Base-by-base conservation (phyloP, 2,113 vertebrate species). In the Heterochromis multidens region DNA sequence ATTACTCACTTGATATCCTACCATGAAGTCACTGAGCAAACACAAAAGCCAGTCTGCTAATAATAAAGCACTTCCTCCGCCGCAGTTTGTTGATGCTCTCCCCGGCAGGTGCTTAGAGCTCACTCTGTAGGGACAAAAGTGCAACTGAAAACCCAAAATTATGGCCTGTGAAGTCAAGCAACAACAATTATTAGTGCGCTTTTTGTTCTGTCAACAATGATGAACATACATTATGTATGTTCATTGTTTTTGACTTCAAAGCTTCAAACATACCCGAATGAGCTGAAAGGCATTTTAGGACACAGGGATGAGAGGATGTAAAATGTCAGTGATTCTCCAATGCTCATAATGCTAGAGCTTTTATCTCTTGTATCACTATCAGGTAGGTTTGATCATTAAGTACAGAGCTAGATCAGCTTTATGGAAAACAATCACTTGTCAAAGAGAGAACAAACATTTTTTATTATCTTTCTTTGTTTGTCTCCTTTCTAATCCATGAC, bases 11-110 rank as follows among this genome's bases (percentile, higher is more conserved):
- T 13, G 10, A 89, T 87, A 84, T 85, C 77, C 77, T 7, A 7
- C 29, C 77, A 54, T 93, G 91, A 93, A 49, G 89, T 95, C 85
- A 92, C 78, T 33, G 60, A 83, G 81, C 79, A 86, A 90, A 93
- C 90, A 91, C 83, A 84, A 67, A 85, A 83, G 82, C 56, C 57
- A 74, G 77, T 46, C 1, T 40, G 59, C 57, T 84, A 80, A 90
- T 67, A 84, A 80, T 80, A 59, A 84, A 85, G 33, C 62, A 31
- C 89, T 91, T 92, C 87, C 87, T 82, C 80, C 25, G 2, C 17
- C 63, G 2, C 60, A 5, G 74, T 56, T 25, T 88, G 87, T 87
- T 84, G 88, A 81, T 52, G 83, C 7, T 88, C 10, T 76, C 29
- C 40, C 5, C 0, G 1, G 77, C 89, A 93, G 80, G 84, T 90